Evolutionary conservation across 1,140 invertebrate species (phyloP).

Genomic region (Philopotamus ludificatus): DNA sequence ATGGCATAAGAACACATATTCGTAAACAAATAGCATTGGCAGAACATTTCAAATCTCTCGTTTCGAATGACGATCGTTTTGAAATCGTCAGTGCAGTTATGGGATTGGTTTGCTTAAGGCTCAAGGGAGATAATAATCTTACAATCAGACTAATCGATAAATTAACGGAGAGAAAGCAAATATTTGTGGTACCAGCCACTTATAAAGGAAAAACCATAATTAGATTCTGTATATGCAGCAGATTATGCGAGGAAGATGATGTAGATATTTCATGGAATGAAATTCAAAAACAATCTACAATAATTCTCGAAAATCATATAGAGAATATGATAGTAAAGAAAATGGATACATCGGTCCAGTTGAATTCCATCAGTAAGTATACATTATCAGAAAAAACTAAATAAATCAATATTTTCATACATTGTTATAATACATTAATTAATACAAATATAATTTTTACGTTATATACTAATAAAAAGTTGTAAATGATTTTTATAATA

Average conservation of each 20-base stretch:
- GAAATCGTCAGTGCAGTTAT: slow-evolving; percentile 86
- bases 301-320: too few species aligned
- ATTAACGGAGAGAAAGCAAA: slow-evolving; percentile 89
- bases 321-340: too few species aligned
- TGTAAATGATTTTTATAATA: too few species aligned
- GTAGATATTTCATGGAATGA: slow-evolving; percentile 86
- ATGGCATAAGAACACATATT: slow-evolving; percentile 77
- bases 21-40: slow-evolving; percentile 76
- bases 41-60: slow-evolving; percentile 78
- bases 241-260: slow-evolving; percentile 77
- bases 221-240: slow-evolving; percentile 87
- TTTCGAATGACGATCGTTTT: slow-evolving; percentile 71
- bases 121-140: slow-evolving; percentile 82
- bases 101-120: slow-evolving; percentile 90
- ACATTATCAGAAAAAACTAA: too few species aligned
- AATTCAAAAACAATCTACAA: slow-evolving; percentile 41
- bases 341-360: too few species aligned
- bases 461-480: too few species aligned
- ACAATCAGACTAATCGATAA: slow-evolving; percentile 82
- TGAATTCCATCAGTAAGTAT: too few species aligned
- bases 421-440: too few species aligned
- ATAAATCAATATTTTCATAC: too few species aligned
- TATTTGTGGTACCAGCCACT: slow-evolving; percentile 92
- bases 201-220: slow-evolving; percentile 82
- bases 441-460: too few species aligned